Evolutionary conservation across 2,888 invertebrate genomes (phyloP).

Genomic region (Leptinotarsa haldemani): DNA sequence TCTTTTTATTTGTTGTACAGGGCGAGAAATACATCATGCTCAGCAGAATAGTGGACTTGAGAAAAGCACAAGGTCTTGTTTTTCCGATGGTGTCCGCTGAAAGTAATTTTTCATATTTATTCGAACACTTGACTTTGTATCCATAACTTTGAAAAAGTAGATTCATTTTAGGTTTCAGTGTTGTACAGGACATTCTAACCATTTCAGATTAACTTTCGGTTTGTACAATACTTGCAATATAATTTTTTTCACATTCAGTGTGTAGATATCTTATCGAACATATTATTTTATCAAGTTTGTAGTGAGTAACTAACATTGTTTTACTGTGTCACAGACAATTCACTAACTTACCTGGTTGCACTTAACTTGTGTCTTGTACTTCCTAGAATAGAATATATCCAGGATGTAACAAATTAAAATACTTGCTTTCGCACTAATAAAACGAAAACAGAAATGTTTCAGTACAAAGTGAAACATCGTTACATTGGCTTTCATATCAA

Average conservation of each 20-base stretch:
- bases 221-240: slow-evolving; percentile 23
- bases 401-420: slow-evolving; percentile 16
- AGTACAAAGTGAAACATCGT: slow-evolving; percentile 5
- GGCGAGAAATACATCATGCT: slow-evolving; percentile 21
- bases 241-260: not conserved
- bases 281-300: slow-evolving; percentile 1
- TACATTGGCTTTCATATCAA: slow-evolving; percentile 24
- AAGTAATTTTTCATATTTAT: slow-evolving; percentile 32
- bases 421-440: slow-evolving; percentile 23
- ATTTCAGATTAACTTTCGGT: slow-evolving; percentile 15
- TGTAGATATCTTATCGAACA: slow-evolving; percentile 11
- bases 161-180: slow-evolving; percentile 16
- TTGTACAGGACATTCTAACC: slow-evolving; percentile 19
- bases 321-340: not conserved
- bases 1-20: slow-evolving; percentile 30
- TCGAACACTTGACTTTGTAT: slow-evolving; percentile 10
- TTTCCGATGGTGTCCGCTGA: slow-evolving; percentile 26
- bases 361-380: slow-evolving; percentile 24
- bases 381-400: slow-evolving; percentile 32
- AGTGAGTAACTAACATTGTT: slow-evolving; percentile 27
- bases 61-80: slow-evolving; percentile 29
- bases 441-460: slow-evolving; percentile 23
- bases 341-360: slow-evolving; percentile 34
- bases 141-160: slow-evolving; percentile 8
- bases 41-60: slow-evolving; percentile 29